Evolutionary conservation across 2,113 vertebrate genomes (phyloP).

Genomic region (Xerus inauris): DNA sequence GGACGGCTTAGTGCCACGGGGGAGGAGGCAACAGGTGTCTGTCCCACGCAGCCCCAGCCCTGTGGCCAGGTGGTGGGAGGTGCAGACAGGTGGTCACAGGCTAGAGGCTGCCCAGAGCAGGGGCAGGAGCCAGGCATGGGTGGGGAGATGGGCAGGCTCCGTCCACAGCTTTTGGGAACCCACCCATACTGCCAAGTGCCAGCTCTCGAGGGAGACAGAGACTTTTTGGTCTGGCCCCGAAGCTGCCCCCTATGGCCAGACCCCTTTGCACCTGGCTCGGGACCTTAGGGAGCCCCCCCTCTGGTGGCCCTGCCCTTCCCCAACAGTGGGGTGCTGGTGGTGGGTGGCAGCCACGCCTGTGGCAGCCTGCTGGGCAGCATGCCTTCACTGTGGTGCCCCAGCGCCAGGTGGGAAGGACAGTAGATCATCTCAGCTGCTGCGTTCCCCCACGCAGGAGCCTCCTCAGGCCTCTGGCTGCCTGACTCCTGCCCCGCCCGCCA

Average conservation of each 20-base stretch:
- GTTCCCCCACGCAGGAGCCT: slow-evolving; percentile 71
- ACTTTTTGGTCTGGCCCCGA: not conserved
- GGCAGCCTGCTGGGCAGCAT: not conserved
- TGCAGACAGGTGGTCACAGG: not conserved
- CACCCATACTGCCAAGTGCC: too few species aligned
- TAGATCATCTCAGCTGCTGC: slow-evolving; percentile 86
- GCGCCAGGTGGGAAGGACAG: slow-evolving; percentile 82
- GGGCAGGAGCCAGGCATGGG: not conserved
- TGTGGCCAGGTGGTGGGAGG: not conserved
- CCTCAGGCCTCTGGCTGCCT: slow-evolving; percentile 80
- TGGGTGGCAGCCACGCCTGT: fast-evolving
- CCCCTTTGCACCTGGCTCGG: not conserved
- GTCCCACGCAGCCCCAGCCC: not conserved
- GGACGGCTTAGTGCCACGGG: not conserved
- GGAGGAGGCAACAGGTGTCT: not conserved
- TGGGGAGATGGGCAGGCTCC: too few species aligned
- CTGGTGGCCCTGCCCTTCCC: not conserved
- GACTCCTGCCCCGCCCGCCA: slow-evolving; percentile 41
- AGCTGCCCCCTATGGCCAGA: not conserved
- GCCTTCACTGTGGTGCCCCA: not conserved
- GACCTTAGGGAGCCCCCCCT: not conserved
- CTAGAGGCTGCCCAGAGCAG: not conserved
- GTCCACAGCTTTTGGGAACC: too few species aligned
- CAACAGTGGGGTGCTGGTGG: not conserved
- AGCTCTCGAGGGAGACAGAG: too few species aligned